phyloP scores from a whole-genome alignment of 2,113 vertebrate species.

The Irena cyanogastra region DNA sequence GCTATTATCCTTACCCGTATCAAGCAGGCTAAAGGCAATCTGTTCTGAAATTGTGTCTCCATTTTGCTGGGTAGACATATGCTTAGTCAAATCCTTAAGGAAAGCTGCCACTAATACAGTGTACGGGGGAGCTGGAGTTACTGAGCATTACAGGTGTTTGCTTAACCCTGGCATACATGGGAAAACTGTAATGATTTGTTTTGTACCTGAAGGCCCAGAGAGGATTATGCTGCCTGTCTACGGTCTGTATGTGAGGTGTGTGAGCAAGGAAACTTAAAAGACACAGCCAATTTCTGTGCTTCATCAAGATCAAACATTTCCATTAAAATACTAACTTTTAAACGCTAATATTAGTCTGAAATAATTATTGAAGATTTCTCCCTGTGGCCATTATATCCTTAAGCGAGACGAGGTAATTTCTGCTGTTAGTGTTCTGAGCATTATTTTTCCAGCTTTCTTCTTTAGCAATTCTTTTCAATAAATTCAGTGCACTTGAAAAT shows the following conservation, averaged over 20 bases:
- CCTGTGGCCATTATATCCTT: background rate
- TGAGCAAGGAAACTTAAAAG: slow-evolving; percentile 39
- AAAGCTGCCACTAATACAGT: background rate
- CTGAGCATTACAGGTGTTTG: background rate
- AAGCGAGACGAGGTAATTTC: background rate
- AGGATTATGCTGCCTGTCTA: background rate
- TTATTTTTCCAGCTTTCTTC: slow-evolving; percentile 1
- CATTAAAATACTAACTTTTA: slow-evolving; percentile 58
- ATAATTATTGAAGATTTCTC: slow-evolving; percentile 58
- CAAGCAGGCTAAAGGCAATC: background rate
- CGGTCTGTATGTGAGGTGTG: background rate
- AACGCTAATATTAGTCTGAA: slow-evolving; percentile 52
- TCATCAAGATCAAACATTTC: slow-evolving; percentile 50
- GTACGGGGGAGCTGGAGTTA: background rate
- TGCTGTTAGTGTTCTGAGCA: background rate
- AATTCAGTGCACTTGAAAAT: slow-evolving; percentile 24
- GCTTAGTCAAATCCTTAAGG: slow-evolving; percentile 29
- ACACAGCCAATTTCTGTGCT: slow-evolving; percentile 9
- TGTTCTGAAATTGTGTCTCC: background rate
- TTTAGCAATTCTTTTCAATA: background rate
- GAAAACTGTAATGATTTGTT: slow-evolving; percentile 25
- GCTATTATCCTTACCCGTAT: background rate
- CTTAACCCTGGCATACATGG: slow-evolving; percentile 29
- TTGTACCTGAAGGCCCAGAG: background rate
- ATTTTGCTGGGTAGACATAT: background rate